These are phyloP conservation scores for Pterocles burchelli DNA, from an alignment of 2,113 vertebrate species.

Conservation along the genomic window DNA sequence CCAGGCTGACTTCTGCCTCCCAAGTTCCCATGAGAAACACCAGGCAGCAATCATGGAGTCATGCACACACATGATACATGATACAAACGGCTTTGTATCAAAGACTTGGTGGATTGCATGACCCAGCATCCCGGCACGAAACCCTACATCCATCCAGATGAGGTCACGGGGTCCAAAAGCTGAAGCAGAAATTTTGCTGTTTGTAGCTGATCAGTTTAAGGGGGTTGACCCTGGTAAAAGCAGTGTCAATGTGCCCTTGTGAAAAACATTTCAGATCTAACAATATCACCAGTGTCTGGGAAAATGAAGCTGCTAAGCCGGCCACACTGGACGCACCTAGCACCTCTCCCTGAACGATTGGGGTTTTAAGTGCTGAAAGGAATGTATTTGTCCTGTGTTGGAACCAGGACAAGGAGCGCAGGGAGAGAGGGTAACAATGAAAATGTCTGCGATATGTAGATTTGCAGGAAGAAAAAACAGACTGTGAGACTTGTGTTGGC, in stretches of 20 bases:
- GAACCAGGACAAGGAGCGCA: not conserved
- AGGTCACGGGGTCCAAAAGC: not conserved
- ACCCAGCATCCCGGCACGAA: not conserved
- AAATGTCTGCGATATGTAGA: not conserved
- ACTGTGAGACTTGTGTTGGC: not conserved
- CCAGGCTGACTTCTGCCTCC: not conserved
- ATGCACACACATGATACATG: no score
- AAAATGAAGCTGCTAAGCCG: not conserved
- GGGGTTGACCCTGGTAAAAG: not conserved
- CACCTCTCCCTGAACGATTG: not conserved
- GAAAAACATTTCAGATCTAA: not conserved
- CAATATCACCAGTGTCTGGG: not conserved
- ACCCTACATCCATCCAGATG: not conserved
- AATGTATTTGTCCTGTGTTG: not conserved
- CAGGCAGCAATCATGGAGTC: not conserved
- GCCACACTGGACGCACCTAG: not conserved
- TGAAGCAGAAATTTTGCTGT: not conserved
- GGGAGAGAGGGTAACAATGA: not conserved
- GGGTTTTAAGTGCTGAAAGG: not conserved
- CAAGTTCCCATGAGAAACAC: conserved; percentile 1
- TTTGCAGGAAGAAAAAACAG: not conserved
- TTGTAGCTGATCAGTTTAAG: not conserved
- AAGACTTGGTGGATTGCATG: not conserved
- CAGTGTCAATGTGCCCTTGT: not conserved
- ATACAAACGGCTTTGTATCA: not conserved